phyloP scores from a whole-genome alignment of 1,140 invertebrate genomes.

The Anagrus nilaparvatae region DNA sequence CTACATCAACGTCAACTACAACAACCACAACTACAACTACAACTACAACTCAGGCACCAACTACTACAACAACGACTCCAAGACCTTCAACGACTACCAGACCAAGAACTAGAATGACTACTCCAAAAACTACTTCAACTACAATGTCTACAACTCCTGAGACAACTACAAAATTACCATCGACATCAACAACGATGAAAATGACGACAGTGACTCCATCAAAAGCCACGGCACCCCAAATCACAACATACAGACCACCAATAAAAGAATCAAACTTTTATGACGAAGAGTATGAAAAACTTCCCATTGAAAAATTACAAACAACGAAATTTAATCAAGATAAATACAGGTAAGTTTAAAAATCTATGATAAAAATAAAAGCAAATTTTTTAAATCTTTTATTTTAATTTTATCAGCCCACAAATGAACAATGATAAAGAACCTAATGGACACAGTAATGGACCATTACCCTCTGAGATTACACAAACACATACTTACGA shows the following conservation, averaged over 20 bases:
- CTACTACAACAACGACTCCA: slow-evolving; percentile 20
- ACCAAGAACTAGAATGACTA: slow-evolving; percentile 24
- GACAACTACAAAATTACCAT: slow-evolving; percentile 19
- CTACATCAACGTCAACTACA: slow-evolving; percentile 17
- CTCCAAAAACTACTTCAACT: slow-evolving; percentile 30
- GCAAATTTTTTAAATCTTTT: too few relatives aligned
- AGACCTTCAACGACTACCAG: slow-evolving; percentile 27
- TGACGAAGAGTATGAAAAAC: slow-evolving; percentile 24
- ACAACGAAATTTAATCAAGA: slow-evolving; percentile 2
- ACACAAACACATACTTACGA: slow-evolving; percentile 11
- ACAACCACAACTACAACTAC: slow-evolving; percentile 28
- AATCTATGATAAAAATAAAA: too few relatives aligned
- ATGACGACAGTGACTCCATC: slow-evolving; percentile 19
- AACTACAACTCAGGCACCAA: slow-evolving; percentile 29
- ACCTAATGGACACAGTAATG: slow-evolving; percentile 18
- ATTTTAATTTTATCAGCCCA: too few relatives aligned
- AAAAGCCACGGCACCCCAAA: slow-evolving; percentile 16
- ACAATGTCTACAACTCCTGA: slow-evolving; percentile 12
- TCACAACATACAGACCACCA: slow-evolving; percentile 34
- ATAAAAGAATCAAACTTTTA: slow-evolving; percentile 16
- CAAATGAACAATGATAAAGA: slow-evolving; percentile 7
- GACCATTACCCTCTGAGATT: slow-evolving; percentile 8
- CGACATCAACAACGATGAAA: slow-evolving; percentile 19
- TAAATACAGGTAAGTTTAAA: slow-evolving; percentile 1
- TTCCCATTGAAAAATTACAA: slow-evolving; percentile 26